These are phyloP conservation scores for Pseudocheirus occidentalis DNA, from an alignment of 2,797 vertebrate species.

Conservation along the genomic window DNA sequence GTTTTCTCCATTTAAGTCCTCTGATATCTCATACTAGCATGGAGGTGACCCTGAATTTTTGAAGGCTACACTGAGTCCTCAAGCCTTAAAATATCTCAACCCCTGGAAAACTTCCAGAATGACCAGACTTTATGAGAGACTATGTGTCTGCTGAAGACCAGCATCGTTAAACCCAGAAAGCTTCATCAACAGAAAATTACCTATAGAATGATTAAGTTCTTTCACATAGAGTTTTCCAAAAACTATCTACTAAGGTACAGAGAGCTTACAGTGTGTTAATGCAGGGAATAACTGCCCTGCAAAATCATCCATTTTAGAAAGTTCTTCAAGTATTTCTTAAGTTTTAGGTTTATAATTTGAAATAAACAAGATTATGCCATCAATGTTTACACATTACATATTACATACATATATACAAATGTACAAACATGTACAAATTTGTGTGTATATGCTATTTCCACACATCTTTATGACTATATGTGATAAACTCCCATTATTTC, in stretches of 20 bases:
- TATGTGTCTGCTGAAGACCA: neutral
- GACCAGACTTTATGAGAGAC: neutral
- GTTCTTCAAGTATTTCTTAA: neutral
- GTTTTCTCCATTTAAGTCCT: neutral
- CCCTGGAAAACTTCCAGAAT: neutral
- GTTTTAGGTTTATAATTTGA: neutral
- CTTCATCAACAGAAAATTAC: neutral
- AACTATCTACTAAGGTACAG: neutral
- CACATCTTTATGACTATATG: neutral
- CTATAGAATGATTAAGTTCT: neutral
- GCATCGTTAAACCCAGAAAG: neutral
- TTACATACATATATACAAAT: no score
- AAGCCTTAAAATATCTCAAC: neutral
- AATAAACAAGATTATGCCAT: neutral
- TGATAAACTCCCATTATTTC: neutral
- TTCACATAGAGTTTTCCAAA: neutral
- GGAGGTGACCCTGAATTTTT: neutral
- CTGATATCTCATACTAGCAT: neutral
- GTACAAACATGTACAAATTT: no score
- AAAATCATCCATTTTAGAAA: neutral
- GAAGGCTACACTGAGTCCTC: no score
- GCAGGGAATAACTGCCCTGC: neutral
- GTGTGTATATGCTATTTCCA: neutral
- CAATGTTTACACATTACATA: neutral
- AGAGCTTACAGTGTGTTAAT: neutral